Percentiles rank a stretch among this genome's conserved stretches.
phyloP scores from a whole-genome alignment of 2,113 vertebrate genomes.

The Martes martes region DNA sequence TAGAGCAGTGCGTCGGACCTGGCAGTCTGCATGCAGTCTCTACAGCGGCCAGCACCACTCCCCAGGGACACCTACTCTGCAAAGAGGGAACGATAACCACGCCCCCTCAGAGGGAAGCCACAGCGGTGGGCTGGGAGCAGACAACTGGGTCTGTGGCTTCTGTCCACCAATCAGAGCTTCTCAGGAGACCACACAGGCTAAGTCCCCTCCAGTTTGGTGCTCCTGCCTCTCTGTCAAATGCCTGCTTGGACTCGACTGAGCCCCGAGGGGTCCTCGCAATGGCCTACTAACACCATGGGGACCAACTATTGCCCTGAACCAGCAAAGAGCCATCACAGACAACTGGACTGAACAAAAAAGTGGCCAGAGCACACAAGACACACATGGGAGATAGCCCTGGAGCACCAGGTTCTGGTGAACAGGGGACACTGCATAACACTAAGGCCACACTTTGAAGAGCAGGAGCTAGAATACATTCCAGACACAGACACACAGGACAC shows the following conservation, averaged over 20 bases:
- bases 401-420: neutral
- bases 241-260: neutral
- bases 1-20: too few species aligned
- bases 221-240: neutral
- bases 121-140: neutral
- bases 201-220: neutral
- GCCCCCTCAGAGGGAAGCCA: fast-evolving
- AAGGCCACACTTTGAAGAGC: neutral
- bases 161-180: neutral
- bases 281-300: neutral
- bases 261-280: neutral
- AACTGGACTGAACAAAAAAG: neutral
- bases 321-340: neutral
- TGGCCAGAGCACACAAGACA: neutral
- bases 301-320: neutral
- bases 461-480: neutral
- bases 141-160: neutral
- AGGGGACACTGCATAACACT: too few species aligned
- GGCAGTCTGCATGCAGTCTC: too few species aligned
- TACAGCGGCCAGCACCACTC: too few species aligned
- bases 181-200: neutral
- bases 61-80: neutral
- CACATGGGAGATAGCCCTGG: neutral
- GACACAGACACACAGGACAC: too few species aligned
- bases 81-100: neutral